Evolutionary conservation across 2,888 invertebrate genomes (phyloP).

Genomic region (Ichneumoninae sp.): DNA sequence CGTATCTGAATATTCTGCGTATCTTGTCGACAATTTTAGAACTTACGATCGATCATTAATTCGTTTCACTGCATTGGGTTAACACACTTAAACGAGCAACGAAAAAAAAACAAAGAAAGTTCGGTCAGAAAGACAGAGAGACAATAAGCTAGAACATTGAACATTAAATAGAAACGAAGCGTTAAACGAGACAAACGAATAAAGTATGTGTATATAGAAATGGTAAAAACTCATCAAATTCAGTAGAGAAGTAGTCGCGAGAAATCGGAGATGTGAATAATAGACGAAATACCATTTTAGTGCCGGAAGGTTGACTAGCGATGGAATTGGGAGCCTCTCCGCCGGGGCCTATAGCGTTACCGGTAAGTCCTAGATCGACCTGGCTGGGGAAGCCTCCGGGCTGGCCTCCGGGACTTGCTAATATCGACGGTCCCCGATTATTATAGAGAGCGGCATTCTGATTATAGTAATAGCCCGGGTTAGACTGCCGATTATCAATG

Average conservation of each 20-base stretch:
- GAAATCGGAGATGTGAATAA: conserved; percentile 36
- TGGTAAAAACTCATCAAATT: conserved; percentile 47
- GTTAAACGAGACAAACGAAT: conserved; percentile 66
- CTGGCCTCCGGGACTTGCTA: conserved; percentile 74
- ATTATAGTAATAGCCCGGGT: conserved; percentile 74
- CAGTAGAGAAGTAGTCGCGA: conserved; percentile 18
- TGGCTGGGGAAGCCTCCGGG: conserved; percentile 76
- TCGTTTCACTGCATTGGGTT: conserved; percentile 41
- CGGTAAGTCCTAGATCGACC: conserved; percentile 80
- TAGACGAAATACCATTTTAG: conserved; percentile 80
- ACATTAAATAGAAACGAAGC: conserved; percentile 64
- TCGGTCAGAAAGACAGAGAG: background rate
- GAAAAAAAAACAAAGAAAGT: background rate
- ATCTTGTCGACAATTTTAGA: background rate
- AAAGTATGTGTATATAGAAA: conserved; percentile 4
- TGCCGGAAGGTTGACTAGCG: conserved; percentile 75
- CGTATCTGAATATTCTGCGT: background rate
- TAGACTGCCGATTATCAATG: conserved; percentile 70
- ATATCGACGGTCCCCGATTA: conserved; percentile 71
- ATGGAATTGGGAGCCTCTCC: conserved; percentile 68
- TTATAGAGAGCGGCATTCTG: conserved; percentile 77
- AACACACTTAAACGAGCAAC: conserved; percentile 34
- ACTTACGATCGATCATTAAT: conserved; percentile 23
- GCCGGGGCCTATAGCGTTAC: conserved; percentile 78
- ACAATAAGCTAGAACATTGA: conserved; percentile 24